These are phyloP conservation scores for Aulostomus chinensis DNA, from an alignment of 2,797 vertebrate species.

Conservation along the genomic window DNA sequence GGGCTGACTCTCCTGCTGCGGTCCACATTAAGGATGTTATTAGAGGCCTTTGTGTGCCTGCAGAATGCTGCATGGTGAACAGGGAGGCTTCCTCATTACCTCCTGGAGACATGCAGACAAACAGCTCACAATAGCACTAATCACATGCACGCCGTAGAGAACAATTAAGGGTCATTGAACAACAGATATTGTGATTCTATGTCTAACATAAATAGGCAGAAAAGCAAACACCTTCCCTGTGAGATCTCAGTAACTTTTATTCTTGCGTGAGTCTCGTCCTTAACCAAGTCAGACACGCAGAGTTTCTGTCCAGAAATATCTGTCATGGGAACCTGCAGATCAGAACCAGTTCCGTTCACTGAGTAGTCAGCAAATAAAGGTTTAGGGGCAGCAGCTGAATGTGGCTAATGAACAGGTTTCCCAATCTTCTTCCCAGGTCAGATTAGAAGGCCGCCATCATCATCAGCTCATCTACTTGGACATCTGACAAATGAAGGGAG, in stretches of 20 bases:
- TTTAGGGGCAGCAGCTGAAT: conserved; percentile 51
- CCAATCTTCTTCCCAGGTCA: conserved; percentile 68
- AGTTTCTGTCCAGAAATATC: conserved; percentile 11
- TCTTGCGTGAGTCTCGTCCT: conserved; percentile 44
- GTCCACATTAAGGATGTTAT: conserved; percentile 65
- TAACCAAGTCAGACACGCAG: conserved; percentile 31
- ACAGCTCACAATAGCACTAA: conserved; percentile 39
- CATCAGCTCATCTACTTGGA: conserved; percentile 64
- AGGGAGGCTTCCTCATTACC: conserved; percentile 65
- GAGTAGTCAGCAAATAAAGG: conserved; percentile 67
- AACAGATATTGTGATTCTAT: conserved; percentile 31
- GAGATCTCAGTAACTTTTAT: conserved; percentile 38
- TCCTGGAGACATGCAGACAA: conserved; percentile 57
- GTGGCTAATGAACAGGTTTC: conserved; percentile 70
- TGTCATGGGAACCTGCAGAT: conserved; percentile 41
- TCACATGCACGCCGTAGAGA: conserved; percentile 34
- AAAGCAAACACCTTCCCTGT: conserved; percentile 27
- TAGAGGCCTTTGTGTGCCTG: conserved; percentile 65
- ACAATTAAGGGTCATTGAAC: conserved; percentile 37
- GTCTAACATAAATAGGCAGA: conserved; percentile 39
- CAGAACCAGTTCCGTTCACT: conserved; percentile 47
- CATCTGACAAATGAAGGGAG: conserved; percentile 70
- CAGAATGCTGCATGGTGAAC: conserved; percentile 61
- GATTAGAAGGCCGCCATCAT: conserved; percentile 73
- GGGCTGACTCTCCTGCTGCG: conserved; percentile 44